Evolutionary conservation across 1,140 invertebrate species (phyloP), one percentile per base, ranked within the genome.

Genomic region (Drosophila insularis): DNA sequence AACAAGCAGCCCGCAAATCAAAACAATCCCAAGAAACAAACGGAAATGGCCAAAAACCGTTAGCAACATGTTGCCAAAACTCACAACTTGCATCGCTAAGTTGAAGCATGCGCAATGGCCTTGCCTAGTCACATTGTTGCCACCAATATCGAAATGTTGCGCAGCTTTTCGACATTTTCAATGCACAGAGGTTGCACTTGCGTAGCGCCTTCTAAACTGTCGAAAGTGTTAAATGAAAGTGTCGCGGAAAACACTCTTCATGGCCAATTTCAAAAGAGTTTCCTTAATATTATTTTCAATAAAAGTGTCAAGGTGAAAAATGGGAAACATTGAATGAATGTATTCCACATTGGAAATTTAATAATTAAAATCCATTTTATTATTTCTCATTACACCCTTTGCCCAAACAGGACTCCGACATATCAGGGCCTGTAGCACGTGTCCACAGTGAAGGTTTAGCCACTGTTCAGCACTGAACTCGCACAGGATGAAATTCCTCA

Each of bases 1-100:
- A 84, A 84, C 81, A 84, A 73, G 63, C 46, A n/a, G 63, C 73
- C 53, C 72, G 43, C 43, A 80, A 85, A 80, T 77, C 81, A 84
- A 85, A 85, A 85, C 77, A 84, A 72, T 43, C 37, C 5, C 23
- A 14, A 60, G 23, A 43, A 54, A 71, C 23, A 35, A 14, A 31
- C 53, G 13, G 27, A 14, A 39, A 17, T 21, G 8, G 39, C 39
- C 37, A 21, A 55, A 53, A 19, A 37, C 19, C 39, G 35, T 4
- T 27, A 2, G 63, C 63, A 64, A 64, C 78, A 80, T 80, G 76
- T 74, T 70, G 63, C 77, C 37, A 54, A 39, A 3, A 11, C 17
- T 19, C 10, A 50, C 21, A 50, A 31, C 31, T 14, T n/a, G 50
- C 35, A 37, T 37, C 35, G 13, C 3, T 0, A 11, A 66, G 23